Conservation (phyloP, 2,888 invertebrate genomes). For the Athalia cordata region DNA sequence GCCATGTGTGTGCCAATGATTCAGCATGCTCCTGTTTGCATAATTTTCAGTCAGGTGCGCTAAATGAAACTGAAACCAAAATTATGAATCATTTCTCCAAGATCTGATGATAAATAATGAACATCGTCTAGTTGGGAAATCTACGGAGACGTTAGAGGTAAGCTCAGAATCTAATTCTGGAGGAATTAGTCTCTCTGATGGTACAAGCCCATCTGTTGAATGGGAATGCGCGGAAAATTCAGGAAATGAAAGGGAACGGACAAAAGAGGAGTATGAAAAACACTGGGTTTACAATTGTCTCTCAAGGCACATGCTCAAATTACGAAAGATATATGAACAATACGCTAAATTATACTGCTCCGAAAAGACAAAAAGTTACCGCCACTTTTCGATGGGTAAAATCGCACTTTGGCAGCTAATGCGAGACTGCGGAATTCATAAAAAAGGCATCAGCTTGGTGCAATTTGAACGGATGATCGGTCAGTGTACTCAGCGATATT, state of each 20-base stretch:
- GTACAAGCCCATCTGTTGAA: too few species aligned
- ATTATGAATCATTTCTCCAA: background rate
- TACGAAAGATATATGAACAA: constrained; percentile 75
- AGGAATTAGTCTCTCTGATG: too few species aligned
- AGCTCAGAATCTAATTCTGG: too few species aligned
- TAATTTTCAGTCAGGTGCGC: background rate
- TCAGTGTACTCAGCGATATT: constrained; percentile 62
- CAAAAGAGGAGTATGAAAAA: constrained; percentile 73
- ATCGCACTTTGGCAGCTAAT: constrained; percentile 79
- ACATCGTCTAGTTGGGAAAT: background rate
- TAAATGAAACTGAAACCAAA: background rate
- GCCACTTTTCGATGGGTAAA: constrained; percentile 70
- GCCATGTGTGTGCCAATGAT: constrained; percentile 48
- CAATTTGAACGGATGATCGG: constrained; percentile 76
- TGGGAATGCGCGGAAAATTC: constrained; percentile 11
- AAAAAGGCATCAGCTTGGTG: constrained; percentile 74
- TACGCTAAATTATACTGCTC: constrained; percentile 72
- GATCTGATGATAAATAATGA: constrained; percentile 51
- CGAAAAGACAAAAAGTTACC: constrained; percentile 22
- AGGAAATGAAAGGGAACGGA: constrained; percentile 31
- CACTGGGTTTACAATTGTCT: constrained; percentile 74
- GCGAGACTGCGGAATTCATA: constrained; percentile 76
- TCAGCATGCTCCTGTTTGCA: constrained; percentile 52
- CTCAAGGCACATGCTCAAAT: constrained; percentile 73
- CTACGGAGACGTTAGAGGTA: too few species aligned